Percentiles rank a stretch among this genome's conserved stretches.
phyloP scores from a whole-genome alignment of 1,140 invertebrate species.

The Musca vetustissima region DNA sequence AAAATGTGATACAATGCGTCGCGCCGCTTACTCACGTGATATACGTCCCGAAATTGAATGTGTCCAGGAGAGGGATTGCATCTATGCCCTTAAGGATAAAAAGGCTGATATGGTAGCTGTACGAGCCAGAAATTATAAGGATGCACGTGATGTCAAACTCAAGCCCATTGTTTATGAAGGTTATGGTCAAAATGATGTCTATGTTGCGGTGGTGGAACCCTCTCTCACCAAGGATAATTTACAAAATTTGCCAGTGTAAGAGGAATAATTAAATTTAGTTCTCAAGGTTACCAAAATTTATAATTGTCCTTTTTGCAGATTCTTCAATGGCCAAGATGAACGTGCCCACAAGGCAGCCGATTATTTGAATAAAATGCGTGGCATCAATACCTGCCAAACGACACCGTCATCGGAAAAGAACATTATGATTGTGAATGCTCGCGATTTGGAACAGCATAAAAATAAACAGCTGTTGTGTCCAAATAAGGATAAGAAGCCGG shows the following conservation, averaged over 20 bases:
- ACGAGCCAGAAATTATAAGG: constrained; percentile 30
- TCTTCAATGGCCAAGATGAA: constrained; percentile 38
- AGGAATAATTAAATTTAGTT: too few relatives aligned
- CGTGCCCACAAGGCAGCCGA: constrained; percentile 38
- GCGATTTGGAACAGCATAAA: constrained; percentile 43
- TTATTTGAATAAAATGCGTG: constrained; percentile 45
- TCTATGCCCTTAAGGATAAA: constrained; percentile 61
- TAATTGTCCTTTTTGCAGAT: constrained; percentile 29
- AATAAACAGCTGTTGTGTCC: constrained; percentile 47
- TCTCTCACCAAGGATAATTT: constrained; percentile 34
- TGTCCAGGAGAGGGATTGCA: constrained; percentile 64
- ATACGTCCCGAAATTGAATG: constrained; percentile 73
- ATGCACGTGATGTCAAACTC: constrained; percentile 35
- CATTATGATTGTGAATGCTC: constrained; percentile 40
- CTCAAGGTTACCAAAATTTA: too few relatives aligned
- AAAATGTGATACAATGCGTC: constrained; percentile 69
- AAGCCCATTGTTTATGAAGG: constrained; percentile 46
- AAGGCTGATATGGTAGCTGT: constrained; percentile 41
- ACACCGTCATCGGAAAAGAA: constrained; percentile 33
- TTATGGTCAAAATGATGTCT: constrained; percentile 36
- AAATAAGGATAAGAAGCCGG: constrained; percentile 39
- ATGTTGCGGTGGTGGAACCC: constrained; percentile 46
- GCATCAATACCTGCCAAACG: constrained; percentile 35
- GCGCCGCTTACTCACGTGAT: constrained; percentile 71
- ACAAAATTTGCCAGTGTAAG: constrained; percentile 45